Evolutionary conservation across 2,888 invertebrate species (phyloP).

Genomic region (Nemotelus pantherinus): DNA sequence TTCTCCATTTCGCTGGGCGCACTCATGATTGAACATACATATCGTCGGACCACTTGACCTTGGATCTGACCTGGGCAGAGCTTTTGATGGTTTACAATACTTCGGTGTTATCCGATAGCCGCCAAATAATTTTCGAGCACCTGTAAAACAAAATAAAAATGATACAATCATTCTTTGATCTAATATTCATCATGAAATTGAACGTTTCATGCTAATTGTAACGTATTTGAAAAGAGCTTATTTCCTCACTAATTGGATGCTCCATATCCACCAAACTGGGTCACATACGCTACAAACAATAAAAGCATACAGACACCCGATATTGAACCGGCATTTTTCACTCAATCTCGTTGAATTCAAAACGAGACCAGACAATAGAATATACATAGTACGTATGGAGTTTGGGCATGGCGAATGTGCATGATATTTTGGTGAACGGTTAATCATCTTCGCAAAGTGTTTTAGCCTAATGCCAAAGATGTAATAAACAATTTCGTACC

Average conservation of each 20-base stretch:
- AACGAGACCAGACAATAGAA: not conserved
- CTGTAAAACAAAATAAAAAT: constrained; percentile 54
- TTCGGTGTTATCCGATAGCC: constrained; percentile 87
- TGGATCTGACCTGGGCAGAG: constrained; percentile 69
- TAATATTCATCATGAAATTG: not conserved
- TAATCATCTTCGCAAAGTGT: constrained; percentile 14
- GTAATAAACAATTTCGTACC: not conserved
- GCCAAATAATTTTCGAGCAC: constrained; percentile 79
- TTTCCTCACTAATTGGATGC: too few relatives aligned
- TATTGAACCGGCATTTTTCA: not conserved
- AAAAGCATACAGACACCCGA: too few relatives aligned
- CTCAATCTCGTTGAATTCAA: too few relatives aligned
- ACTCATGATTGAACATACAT: constrained; percentile 95
- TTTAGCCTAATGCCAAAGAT: not conserved
- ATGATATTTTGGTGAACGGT: not conserved
- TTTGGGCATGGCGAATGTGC: too few relatives aligned
- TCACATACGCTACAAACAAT: not conserved
- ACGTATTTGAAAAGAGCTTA: too few relatives aligned
- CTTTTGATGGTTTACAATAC: constrained; percentile 78
- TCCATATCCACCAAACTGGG: not conserved
- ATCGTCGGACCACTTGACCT: constrained; percentile 75
- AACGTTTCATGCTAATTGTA: too few relatives aligned
- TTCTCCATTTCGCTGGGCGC: constrained; percentile 79
- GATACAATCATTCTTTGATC: not conserved
- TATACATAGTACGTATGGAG: not conserved